These are phyloP conservation scores for Sphecodes monilicornis DNA, from an alignment of 2,888 invertebrate species.

Conservation along the genomic window DNA sequence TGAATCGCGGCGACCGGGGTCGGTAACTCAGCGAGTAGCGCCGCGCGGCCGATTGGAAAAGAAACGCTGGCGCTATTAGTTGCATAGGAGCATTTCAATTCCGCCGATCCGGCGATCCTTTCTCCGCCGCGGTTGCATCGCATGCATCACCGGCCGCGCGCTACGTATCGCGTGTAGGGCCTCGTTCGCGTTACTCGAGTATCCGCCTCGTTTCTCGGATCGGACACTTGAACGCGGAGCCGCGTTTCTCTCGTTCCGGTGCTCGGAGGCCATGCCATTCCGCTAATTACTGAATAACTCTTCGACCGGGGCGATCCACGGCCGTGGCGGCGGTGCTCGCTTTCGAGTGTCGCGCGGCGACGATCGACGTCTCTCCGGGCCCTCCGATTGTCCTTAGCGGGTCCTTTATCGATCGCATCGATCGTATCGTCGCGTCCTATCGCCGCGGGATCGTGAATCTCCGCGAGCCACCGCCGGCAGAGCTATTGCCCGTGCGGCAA, in stretches of 20 bases:
- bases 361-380: slow-evolving; percentile 63
- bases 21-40: slow-evolving; percentile 51
- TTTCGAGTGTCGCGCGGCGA: slow-evolving; percentile 65
- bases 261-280: slow-evolving; percentile 62
- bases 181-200: slow-evolving; percentile 33
- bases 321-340: slow-evolving; percentile 37
- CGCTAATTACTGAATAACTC: slow-evolving; percentile 79
- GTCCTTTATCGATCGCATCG: slow-evolving; percentile 71
- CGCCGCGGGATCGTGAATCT: slow-evolving; percentile 71
- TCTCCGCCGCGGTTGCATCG: slow-evolving; percentile 13
- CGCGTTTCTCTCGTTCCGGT: neutral
- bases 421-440: slow-evolving; percentile 74
- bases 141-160: slow-evolving; percentile 45
- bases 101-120: slow-evolving; percentile 38
- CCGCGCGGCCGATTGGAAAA: slow-evolving; percentile 27
- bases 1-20: slow-evolving; percentile 20
- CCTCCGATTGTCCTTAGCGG: slow-evolving; percentile 52
- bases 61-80: slow-evolving; percentile 58
- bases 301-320: slow-evolving; percentile 28
- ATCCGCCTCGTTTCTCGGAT: slow-evolving; percentile 50
- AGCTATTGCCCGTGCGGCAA: slow-evolving; percentile 52
- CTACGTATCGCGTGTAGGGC: slow-evolving; percentile 23
- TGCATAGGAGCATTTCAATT: slow-evolving; percentile 70
- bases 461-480: slow-evolving; percentile 38
- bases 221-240: slow-evolving; percentile 25